These are phyloP conservation scores for Pantherophis vulpinus DNA, from an alignment of 2,797 vertebrate genomes.

Conservation along the genomic window DNA sequence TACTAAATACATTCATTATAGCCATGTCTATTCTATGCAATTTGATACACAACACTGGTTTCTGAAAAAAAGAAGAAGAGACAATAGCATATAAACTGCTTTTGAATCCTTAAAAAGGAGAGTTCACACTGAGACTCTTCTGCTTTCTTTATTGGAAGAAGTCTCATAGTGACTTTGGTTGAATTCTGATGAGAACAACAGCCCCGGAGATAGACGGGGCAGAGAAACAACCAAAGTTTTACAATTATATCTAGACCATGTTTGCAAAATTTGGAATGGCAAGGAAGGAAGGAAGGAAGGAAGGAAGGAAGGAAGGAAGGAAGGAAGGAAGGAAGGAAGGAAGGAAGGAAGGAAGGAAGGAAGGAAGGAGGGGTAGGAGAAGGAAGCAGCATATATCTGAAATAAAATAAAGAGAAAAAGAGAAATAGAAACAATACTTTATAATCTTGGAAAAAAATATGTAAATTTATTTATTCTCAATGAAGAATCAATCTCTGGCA, in stretches of 20 bases:
- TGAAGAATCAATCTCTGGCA: background rate
- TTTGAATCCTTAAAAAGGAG: constrained; percentile 72
- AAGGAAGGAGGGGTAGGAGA: constrained; percentile 2
- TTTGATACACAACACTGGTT: constrained; percentile 85
- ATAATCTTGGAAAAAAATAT: constrained; percentile 43
- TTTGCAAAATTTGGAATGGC: background rate
- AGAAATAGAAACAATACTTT: constrained; percentile 43
- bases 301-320: constrained; percentile 6
- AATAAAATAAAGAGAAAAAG: constrained; percentile 13
- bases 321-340: constrained; percentile 10
- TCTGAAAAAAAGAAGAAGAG: constrained; percentile 61
- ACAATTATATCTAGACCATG: constrained; percentile 46
- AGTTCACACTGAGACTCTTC: constrained; percentile 65
- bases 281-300: background rate
- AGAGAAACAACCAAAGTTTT: constrained; percentile 58
- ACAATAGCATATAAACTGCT: constrained; percentile 80
- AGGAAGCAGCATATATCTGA: constrained; percentile 27
- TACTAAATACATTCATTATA: constrained; percentile 91
- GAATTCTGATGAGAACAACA: constrained; percentile 61
- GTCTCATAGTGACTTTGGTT: constrained; percentile 65
- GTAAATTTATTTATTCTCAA: constrained; percentile 44
- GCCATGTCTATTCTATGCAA: constrained; percentile 83
- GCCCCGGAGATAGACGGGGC: background rate
- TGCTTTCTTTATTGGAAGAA: constrained; percentile 61
- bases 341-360: constrained; percentile 14